phyloP scores from a whole-genome alignment of 2,113 vertebrate genomes.

The Rynchops niger region DNA sequence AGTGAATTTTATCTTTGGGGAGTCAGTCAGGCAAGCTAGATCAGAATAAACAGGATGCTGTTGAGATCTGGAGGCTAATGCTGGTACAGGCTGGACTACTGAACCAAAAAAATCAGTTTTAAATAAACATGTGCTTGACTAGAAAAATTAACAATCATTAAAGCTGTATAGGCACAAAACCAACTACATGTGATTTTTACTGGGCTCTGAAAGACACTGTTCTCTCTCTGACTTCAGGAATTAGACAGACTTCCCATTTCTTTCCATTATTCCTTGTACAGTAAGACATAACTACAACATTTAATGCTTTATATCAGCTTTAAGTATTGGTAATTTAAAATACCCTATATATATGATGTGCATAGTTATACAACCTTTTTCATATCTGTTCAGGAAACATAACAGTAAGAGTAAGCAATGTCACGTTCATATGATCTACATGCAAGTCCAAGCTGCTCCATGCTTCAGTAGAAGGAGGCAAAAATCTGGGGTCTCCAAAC shows the following conservation, averaged over 20 bases:
- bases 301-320: neutral
- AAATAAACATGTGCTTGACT: conserved; percentile 48
- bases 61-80: conserved; percentile 76
- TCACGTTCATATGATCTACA: neutral
- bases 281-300: neutral
- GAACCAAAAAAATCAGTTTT: conserved; percentile 60
- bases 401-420: neutral
- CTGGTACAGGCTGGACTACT: conserved; percentile 63
- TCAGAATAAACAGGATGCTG: conserved; percentile 75
- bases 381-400: neutral
- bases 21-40: conserved; percentile 78
- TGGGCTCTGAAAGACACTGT: neutral
- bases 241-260: neutral
- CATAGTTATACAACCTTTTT: neutral
- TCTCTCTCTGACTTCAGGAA: neutral
- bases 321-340: neutral
- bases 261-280: neutral
- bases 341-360: neutral
- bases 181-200: neutral
- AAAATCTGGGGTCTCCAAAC: conserved; percentile 17
- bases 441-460: neutral
- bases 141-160: conserved; percentile 62
- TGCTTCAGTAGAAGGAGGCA: neutral
- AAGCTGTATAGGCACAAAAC: conserved; percentile 7
- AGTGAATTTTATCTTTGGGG: conserved; percentile 82